Evolutionary conservation across 2,113 vertebrate genomes (phyloP).

Genomic region (Mugil cephalus): DNA sequence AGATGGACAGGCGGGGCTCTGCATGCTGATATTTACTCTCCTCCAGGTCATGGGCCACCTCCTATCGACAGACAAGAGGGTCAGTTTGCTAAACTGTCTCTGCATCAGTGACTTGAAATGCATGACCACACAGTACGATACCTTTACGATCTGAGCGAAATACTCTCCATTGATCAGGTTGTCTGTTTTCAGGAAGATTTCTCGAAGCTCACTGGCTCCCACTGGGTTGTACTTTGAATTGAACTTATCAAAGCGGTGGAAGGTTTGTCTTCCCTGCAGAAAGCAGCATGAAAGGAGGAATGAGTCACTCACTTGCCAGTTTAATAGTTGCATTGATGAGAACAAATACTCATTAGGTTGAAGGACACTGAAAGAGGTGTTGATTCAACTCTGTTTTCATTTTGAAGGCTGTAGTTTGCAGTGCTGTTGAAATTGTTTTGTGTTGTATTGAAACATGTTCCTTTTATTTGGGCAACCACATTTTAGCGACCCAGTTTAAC

Average conservation of each 20-base stretch:
- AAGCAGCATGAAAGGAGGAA: background rate
- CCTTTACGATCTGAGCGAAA: constrained; percentile 97
- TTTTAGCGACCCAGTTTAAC: too few relatives aligned
- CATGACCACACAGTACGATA: constrained; percentile 49
- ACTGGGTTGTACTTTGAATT: constrained; percentile 99
- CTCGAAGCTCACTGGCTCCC: constrained; percentile 94
- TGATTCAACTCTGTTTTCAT: too few relatives aligned
- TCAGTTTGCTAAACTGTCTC: background rate
- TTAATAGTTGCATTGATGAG: too few relatives aligned
- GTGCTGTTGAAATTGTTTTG: too few relatives aligned
- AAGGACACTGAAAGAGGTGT: too few relatives aligned
- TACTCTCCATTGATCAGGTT: constrained; percentile 94
- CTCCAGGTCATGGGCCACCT: constrained; percentile 91
- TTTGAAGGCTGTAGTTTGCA: too few relatives aligned
- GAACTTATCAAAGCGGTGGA: constrained; percentile 98
- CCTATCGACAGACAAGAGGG: constrained; percentile 75
- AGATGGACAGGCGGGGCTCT: constrained; percentile 94
- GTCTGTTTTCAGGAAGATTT: constrained; percentile 98
- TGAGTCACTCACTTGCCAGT: too few relatives aligned
- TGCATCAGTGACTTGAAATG: background rate
- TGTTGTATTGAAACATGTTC: too few relatives aligned
- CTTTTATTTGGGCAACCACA: too few relatives aligned
- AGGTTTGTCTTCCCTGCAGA: constrained; percentile 95
- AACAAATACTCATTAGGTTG: too few relatives aligned
- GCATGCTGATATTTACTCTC: constrained; percentile 95